A percentile compares a stretch with the other conserved stretches of the same genome.
Conservation (phyloP, 2,113 vertebrate species). For the Ramphastos sulfuratus region DNA sequence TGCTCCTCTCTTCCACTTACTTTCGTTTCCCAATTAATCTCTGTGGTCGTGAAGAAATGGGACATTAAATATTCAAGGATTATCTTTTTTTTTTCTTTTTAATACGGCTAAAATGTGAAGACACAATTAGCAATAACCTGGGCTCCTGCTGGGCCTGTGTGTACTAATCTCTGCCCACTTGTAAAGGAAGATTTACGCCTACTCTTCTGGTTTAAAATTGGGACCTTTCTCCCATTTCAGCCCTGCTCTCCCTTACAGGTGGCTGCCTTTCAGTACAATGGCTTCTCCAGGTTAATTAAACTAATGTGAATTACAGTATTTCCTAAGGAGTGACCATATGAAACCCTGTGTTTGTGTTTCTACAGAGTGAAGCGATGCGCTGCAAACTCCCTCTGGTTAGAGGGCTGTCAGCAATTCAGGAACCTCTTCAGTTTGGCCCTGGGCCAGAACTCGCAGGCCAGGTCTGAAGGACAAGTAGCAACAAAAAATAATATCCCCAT, state of each 20-base stretch:
- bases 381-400: background rate
- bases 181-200: background rate
- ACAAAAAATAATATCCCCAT: background rate
- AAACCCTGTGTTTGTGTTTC: background rate
- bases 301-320: background rate
- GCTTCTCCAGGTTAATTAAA: background rate
- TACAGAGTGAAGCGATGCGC: background rate
- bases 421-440: background rate
- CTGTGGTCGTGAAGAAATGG: background rate
- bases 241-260: background rate
- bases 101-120: background rate
- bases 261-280: background rate
- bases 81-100: background rate
- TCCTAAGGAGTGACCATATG: background rate
- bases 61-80: background rate
- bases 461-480: background rate
- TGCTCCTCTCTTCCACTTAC: background rate
- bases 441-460: background rate
- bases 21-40: slow-evolving; percentile 7
- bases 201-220: background rate
- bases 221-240: slow-evolving; percentile 8
- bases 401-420: background rate
- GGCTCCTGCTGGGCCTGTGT: background rate
- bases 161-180: slow-evolving; percentile 1
- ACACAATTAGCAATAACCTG: background rate